A percentile compares a stretch with the other conserved stretches of the same genome.
Evolutionary conservation across 23 tunicate species (phyloP).

Genomic region (Ciona savignyi): DNA sequence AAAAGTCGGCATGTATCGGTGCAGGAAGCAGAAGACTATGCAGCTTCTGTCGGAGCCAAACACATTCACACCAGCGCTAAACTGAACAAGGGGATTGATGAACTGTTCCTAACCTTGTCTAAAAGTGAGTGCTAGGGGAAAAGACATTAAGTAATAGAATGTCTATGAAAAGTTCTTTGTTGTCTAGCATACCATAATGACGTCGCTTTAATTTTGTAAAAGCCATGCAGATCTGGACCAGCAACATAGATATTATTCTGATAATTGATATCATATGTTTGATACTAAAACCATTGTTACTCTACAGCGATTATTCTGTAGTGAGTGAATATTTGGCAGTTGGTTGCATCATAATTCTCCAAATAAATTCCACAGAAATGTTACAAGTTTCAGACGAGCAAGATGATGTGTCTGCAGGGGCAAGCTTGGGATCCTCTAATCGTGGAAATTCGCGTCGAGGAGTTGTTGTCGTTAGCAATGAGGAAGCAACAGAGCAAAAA

Average conservation of each 20-base stretch:
- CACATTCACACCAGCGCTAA: constrained; percentile 96
- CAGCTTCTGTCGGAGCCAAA: constrained; percentile 86
- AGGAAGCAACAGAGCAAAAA: constrained; percentile 36
- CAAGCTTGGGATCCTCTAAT: constrained; percentile 1
- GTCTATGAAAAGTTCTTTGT: too few species aligned
- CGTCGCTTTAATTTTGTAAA: too few species aligned
- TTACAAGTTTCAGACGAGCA: constrained; percentile 50
- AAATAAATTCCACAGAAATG: constrained; percentile 43
- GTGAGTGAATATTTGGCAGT: too few species aligned
- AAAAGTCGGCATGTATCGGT: constrained; percentile 77
- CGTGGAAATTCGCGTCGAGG: constrained; percentile 27
- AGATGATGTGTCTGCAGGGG: background rate
- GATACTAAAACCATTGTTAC: background rate
- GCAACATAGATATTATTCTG: too few species aligned
- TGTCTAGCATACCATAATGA: too few species aligned
- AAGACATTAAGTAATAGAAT: too few species aligned
- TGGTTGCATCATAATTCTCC: too few species aligned
- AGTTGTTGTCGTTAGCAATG: constrained; percentile 62
- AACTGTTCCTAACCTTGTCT: constrained; percentile 74
- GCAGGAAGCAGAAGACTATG: constrained; percentile 91
- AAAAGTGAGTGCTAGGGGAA: constrained; percentile 85
- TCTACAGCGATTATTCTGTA: too few species aligned
- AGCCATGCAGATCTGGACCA: too few species aligned
- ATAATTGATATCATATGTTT: too few species aligned
- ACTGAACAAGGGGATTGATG: constrained; percentile 87